phyloP scores from a whole-genome alignment of 2,113 vertebrate species.

The Gallinago undulata region DNA sequence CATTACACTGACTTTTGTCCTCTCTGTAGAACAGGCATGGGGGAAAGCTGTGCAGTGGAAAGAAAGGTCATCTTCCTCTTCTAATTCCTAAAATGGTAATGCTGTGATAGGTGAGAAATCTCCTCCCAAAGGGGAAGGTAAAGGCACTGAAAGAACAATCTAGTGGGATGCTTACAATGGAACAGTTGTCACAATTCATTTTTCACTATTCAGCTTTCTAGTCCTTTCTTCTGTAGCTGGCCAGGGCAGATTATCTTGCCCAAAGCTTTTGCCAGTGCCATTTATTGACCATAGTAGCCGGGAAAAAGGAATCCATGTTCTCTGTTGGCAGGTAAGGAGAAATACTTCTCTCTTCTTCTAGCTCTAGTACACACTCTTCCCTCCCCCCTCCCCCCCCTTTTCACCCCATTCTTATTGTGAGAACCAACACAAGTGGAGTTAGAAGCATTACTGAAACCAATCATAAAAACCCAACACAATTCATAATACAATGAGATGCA shows the following conservation, averaged over 20 bases:
- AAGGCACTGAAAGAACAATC: background rate
- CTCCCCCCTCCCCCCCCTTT: background rate
- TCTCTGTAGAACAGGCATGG: background rate
- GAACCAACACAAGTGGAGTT: background rate
- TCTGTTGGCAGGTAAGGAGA: background rate
- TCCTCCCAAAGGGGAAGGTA: background rate
- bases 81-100: background rate
- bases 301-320: background rate
- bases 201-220: background rate
- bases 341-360: background rate
- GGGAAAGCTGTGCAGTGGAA: background rate
- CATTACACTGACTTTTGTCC: background rate
- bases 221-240: background rate
- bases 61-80: background rate
- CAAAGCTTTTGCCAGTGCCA: background rate
- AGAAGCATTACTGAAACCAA: background rate
- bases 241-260: background rate
- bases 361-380: background rate
- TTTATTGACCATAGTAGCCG: background rate
- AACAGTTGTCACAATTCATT: background rate
- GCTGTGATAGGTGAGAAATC: background rate
- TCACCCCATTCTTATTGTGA: background rate
- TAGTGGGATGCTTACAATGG: background rate
- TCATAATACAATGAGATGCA: background rate
- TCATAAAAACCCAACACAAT: background rate